These are phyloP conservation scores for Biston betularia DNA, from an alignment of 2,888 invertebrate genomes.

Conservation along the genomic window DNA sequence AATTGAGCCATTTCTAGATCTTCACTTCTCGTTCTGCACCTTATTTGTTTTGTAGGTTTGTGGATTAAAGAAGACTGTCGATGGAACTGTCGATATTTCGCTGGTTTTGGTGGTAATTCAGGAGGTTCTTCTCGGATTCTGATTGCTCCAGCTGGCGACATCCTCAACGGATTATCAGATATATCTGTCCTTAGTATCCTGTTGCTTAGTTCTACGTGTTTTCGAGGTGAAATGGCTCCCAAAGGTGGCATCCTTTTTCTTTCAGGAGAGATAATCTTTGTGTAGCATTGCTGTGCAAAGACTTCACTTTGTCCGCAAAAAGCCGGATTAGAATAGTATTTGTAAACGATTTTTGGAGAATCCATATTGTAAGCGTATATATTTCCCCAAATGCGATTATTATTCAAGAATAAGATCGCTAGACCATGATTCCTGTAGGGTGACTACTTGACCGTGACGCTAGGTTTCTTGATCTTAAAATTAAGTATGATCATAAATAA, in stretches of 20 bases:
- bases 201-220: conserved; percentile 63
- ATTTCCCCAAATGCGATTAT: conserved; percentile 51
- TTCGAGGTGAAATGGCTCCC: conserved; percentile 80
- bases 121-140: conserved; percentile 73
- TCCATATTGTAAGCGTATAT: conserved; percentile 76
- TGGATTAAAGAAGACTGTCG: conserved; percentile 80
- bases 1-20: conserved; percentile 82
- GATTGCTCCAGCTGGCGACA: conserved; percentile 61
- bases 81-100: conserved; percentile 73
- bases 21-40: conserved; percentile 74
- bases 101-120: conserved; percentile 77
- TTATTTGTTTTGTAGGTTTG: conserved; percentile 76
- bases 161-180: conserved; percentile 79
- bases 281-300: conserved; percentile 34
- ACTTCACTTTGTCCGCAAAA: conserved; percentile 92
- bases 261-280: conserved; percentile 66
- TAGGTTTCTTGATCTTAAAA: conserved; percentile 16
- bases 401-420: conserved; percentile 38
- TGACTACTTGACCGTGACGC: conserved; percentile 63
- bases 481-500: not conserved
- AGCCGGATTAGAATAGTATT: conserved; percentile 92
- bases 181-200: conserved; percentile 79
- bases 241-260: conserved; percentile 73
- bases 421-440: conserved; percentile 60
- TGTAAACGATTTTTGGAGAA: conserved; percentile 83